Evolutionary conservation across 2,888 invertebrate species (phyloP), one percentile per base, ranked within the genome.

Genomic region (Pterostichus niger): DNA sequence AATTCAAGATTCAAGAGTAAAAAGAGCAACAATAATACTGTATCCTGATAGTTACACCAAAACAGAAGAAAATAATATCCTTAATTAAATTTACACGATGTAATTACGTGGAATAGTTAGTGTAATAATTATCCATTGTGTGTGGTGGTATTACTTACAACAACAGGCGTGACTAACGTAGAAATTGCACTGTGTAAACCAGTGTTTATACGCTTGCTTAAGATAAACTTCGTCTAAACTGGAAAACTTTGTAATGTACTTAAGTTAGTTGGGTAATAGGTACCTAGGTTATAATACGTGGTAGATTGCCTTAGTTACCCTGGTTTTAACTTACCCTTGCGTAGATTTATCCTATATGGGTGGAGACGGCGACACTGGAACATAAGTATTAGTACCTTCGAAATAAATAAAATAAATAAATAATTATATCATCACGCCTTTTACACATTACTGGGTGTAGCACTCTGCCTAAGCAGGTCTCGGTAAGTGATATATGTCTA

Each of bases 231-330:
- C 44, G 9, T 76, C 9, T 46, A 33, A 54, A 59, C 77, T 61
- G 40, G 78, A 61, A 78, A 78, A 78, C 78, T 78, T 78, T 59
- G 17, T 78, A 78, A 78, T 78, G 78, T 61, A 78, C 44, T 78
- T 78, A 44, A 10, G 17, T 33, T 11, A 24, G 75, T 15, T 71
- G 44, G 3, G 17, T 71, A 64, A 64, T 64, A 17, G 64, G 7
- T 64, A 56, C 56, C 56, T 64, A 35, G 4, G 35, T 31, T 64
- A 35, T 64, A n/a, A 64, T 64, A 64, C 35, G 64, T 59, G 31
- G 0, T 64, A 40, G 3, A 2, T 5, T 40, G 5, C n/a, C 49
- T 49, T n/a, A 9, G 11, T 49, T 49, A 49, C 49, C 49, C 10
- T 49, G 49, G 0, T 0, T 2, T 49, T 49, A 11, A 10, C 49